phyloP scores from a whole-genome alignment of 2,113 vertebrate genomes.

The Apodemus sylvaticus region DNA sequence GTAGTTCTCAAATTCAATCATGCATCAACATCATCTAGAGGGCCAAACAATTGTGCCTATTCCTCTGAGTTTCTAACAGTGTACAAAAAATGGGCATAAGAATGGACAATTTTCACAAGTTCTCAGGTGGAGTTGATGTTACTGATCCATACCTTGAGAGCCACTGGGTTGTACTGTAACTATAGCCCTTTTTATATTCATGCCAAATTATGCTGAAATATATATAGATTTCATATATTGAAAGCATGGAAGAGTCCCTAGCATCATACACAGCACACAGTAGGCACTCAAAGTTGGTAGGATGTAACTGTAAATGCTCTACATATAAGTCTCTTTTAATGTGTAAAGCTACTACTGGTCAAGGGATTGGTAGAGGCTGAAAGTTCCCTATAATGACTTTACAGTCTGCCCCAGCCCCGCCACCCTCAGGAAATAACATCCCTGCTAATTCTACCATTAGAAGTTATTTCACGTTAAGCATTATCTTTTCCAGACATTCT shows the following conservation, averaged over 20 bases:
- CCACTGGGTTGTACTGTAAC: neutral
- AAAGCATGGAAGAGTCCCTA: neutral
- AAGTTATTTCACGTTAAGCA: constrained; percentile 46
- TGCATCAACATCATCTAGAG: neutral
- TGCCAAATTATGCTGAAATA: neutral
- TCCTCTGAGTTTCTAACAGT: neutral
- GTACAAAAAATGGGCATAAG: neutral
- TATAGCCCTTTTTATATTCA: neutral
- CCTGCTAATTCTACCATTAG: constrained; percentile 38
- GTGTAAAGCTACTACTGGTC: neutral
- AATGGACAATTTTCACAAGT: constrained; percentile 16
- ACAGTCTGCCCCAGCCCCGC: constrained; percentile 6
- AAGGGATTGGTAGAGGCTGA: neutral
- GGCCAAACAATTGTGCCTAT: neutral
- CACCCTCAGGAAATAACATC: constrained; percentile 49
- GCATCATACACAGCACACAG: neutral
- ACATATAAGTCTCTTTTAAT: neutral
- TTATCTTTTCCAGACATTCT: constrained; percentile 54
- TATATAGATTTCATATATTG: neutral
- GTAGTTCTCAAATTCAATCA: neutral
- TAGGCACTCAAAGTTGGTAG: neutral
- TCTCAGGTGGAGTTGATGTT: neutral
- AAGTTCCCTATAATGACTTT: constrained; percentile 55
- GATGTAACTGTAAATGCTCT: neutral
- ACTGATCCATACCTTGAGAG: constrained; percentile 6